Conservation (phyloP, 2,888 invertebrate species). For the Oscheius onirici region DNA sequence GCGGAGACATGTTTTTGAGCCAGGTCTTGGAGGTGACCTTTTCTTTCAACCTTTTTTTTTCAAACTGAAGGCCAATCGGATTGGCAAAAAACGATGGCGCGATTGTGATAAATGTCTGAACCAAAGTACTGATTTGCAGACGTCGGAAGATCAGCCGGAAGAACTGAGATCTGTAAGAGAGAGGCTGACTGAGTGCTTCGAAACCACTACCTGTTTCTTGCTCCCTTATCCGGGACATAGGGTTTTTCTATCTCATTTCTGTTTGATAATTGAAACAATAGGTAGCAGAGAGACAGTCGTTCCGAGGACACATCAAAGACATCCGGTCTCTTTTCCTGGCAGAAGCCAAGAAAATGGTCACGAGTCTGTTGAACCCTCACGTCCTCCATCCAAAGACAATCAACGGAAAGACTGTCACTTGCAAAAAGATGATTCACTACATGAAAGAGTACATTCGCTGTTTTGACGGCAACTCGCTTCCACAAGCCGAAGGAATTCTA, state of each 20-base stretch:
- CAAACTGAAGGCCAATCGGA: neutral
- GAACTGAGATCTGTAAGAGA: conserved; percentile 57
- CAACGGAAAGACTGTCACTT: conserved; percentile 67
- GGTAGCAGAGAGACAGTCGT: conserved; percentile 67
- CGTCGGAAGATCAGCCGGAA: conserved; percentile 44
- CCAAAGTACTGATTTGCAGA: conserved; percentile 27
- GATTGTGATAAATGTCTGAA: neutral
- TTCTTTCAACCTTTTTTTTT: neutral
- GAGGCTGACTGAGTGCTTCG: conserved; percentile 59
- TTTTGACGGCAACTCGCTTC: conserved; percentile 63
- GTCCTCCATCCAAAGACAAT: conserved; percentile 60
- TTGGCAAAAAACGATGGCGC: neutral
- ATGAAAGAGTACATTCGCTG: conserved; percentile 64
- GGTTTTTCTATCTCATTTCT: neutral
- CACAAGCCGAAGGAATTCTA: conserved; percentile 63
- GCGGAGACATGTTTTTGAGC: conserved; percentile 57
- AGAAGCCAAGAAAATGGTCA: conserved; percentile 66
- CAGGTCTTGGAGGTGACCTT: conserved; percentile 50
- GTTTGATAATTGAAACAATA: neutral
- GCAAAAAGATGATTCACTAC: conserved; percentile 67
- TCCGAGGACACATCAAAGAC: conserved; percentile 68
- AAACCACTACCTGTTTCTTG: conserved; percentile 61
- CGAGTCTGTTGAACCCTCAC: conserved; percentile 58
- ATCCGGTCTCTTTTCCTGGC: conserved; percentile 66
- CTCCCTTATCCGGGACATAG: conserved; percentile 68